These are phyloP conservation scores for Trissolcus brochymenae DNA, from an alignment of 2,888 invertebrate genomes.

Conservation along the genomic window DNA sequence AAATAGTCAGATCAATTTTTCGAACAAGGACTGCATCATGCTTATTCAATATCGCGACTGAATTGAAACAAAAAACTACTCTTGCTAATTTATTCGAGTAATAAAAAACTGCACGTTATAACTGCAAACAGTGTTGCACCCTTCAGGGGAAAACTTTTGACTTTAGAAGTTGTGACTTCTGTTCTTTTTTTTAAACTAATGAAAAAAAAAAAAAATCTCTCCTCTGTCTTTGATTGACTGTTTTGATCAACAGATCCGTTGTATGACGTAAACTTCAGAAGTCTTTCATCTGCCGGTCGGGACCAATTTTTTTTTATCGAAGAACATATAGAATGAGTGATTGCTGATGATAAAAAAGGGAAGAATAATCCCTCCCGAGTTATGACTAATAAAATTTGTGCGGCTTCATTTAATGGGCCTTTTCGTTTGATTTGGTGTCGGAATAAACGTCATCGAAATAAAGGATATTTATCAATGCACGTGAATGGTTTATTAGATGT, in stretches of 20 bases:
- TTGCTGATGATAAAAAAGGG: slow-evolving; percentile 11
- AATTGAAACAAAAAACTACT: too few species aligned
- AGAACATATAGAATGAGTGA: slow-evolving; percentile 23
- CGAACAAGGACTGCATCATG: slow-evolving; percentile 30
- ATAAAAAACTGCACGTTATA: too few species aligned
- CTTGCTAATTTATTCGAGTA: background rate
- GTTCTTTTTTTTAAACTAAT: too few species aligned
- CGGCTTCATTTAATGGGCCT: slow-evolving; percentile 28
- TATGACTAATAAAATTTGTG: slow-evolving; percentile 43
- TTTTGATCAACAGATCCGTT: slow-evolving; percentile 14
- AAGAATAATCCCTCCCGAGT: slow-evolving; percentile 17
- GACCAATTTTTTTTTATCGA: slow-evolving; percentile 5
- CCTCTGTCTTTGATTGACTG: slow-evolving; percentile 40
- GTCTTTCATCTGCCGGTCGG: slow-evolving; percentile 24
- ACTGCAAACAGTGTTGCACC: too few species aligned
- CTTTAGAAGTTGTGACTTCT: too few species aligned
- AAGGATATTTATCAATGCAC: slow-evolving; percentile 28
- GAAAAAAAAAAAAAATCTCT: too few species aligned
- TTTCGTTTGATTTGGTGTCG: slow-evolving; percentile 23
- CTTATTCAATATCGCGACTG: slow-evolving; percentile 45
- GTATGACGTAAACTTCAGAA: slow-evolving; percentile 38
- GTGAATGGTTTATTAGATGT: slow-evolving; percentile 26
- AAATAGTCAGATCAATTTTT: slow-evolving; percentile 53
- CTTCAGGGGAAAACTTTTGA: too few species aligned
- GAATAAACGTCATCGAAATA: slow-evolving; percentile 27